Percentiles rank a stretch among this genome's conserved stretches.
phyloP scores from a whole-genome alignment of 2,113 vertebrate species.

The Neolamprologus falcicula region DNA sequence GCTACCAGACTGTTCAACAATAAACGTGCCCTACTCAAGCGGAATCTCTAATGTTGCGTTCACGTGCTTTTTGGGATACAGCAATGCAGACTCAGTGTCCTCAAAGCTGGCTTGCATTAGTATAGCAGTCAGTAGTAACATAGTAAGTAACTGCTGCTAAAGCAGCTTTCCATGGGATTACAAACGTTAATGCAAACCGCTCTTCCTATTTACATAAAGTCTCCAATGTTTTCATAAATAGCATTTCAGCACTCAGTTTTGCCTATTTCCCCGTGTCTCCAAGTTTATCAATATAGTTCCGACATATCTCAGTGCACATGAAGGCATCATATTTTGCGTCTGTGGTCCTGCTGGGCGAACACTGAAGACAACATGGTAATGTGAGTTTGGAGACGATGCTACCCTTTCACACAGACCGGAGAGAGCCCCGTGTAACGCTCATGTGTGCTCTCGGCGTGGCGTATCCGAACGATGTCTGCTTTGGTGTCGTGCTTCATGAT shows the following conservation, averaged over 20 bases:
- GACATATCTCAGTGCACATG: background rate
- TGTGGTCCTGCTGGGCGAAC: background rate
- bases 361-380: conserved; percentile 21
- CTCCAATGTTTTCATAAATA: background rate
- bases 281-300: background rate
- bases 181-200: background rate
- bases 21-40: background rate
- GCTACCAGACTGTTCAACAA: background rate
- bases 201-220: background rate
- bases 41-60: conserved; percentile 22
- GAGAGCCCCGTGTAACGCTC: background rate
- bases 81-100: accelerated
- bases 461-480: background rate
- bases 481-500: background rate
- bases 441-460: background rate
- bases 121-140: background rate
- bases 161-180: background rate
- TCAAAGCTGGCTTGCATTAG: background rate
- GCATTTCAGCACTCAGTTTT: background rate
- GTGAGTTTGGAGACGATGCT: background rate
- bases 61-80: background rate
- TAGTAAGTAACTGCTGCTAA: background rate
- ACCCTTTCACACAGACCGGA: background rate
- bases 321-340: conserved; percentile 21
- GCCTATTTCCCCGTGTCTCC: background rate